Evolutionary conservation across 2,113 vertebrate species (phyloP), one percentile per base, ranked within the genome.

Genomic region (Hymenochirus boettgeri): DNA sequence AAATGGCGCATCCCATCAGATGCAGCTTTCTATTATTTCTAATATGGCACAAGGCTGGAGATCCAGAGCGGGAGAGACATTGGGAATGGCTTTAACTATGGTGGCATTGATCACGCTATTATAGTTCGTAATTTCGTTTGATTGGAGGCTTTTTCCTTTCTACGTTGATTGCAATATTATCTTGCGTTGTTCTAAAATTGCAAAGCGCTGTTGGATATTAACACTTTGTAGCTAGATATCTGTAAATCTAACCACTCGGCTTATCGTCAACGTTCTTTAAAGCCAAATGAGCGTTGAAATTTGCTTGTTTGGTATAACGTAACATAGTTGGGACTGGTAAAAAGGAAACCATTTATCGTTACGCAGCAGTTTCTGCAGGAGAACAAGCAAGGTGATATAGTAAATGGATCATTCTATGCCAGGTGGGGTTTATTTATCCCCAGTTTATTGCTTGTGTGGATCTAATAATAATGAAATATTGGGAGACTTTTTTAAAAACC

Each of bases 1-100:
- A 78, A 76, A 82, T 81, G 80, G 75, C 76, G 76, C 76, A 81
- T 80, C 83, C 74, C 71, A 85, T 78, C 80, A 81, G 81, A 85
- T 82, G 77, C 77, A 80, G 70, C 69, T 0, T 81, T 77, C 79
- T 77, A 83, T 83, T 79, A 80, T 79, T 78, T 79, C 77, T 48
- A 79, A 81, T 67, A 81, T 76, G 76, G 75, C 72, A 73, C 74
- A 63, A 81, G 46, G 35, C 47, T 59, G 25, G 48, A 57, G 33
- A 18, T 39, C 18, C 31, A 13, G 13, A 57, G 9, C 19, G 17
- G 22, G 17, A 23, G 57, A 19, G n/a, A 65, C 2, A 33, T 33
- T 22, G 50, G 11, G 7, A 21, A 39, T 25, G 55, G 52, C 25
- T 12, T 3, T 13, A 19, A 55, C 17, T 25, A 31, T 31, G 25